phyloP scores from a whole-genome alignment of 2,888 invertebrate genomes.

The Eugnorisma glareosa region DNA sequence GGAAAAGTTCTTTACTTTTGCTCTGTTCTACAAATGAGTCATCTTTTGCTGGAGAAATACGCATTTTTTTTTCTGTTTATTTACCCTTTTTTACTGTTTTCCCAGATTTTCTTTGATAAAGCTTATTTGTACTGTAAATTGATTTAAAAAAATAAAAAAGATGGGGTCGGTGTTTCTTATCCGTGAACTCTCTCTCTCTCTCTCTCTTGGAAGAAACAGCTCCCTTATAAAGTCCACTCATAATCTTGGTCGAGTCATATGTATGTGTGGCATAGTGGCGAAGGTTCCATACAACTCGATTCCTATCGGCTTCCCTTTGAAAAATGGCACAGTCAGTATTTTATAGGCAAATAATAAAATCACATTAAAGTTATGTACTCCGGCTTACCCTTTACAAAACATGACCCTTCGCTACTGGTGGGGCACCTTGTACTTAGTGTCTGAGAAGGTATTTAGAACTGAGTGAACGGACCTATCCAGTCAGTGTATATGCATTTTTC shows the following conservation, averaged over 20 bases:
- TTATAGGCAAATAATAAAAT: too few species aligned
- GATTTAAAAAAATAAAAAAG: not conserved
- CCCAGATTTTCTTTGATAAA: not conserved
- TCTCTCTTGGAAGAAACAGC: not conserved
- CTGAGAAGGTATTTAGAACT: not conserved
- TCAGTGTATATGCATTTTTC: not conserved
- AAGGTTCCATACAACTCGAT: too few species aligned
- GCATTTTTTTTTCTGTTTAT: not conserved
- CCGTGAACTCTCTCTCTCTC: too few species aligned
- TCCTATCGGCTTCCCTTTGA: too few species aligned
- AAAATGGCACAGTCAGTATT: too few species aligned
- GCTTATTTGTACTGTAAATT: not conserved
- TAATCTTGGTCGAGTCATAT: not conserved
- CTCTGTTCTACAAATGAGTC: too few species aligned
- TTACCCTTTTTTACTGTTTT: not conserved
- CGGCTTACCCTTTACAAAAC: too few species aligned
- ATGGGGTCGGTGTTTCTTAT: not conserved
- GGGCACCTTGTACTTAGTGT: not conserved
- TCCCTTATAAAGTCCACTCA: not conserved
- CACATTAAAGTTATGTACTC: too few species aligned
- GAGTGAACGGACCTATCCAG: not conserved
- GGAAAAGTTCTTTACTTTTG: conserved; percentile 11
- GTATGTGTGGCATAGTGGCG: too few species aligned
- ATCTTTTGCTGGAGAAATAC: not conserved
- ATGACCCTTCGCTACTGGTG: too few species aligned